Base-by-base conservation (phyloP, 92 coral and sea anemone genomes). In the Zoanthus sociatus region DNA sequence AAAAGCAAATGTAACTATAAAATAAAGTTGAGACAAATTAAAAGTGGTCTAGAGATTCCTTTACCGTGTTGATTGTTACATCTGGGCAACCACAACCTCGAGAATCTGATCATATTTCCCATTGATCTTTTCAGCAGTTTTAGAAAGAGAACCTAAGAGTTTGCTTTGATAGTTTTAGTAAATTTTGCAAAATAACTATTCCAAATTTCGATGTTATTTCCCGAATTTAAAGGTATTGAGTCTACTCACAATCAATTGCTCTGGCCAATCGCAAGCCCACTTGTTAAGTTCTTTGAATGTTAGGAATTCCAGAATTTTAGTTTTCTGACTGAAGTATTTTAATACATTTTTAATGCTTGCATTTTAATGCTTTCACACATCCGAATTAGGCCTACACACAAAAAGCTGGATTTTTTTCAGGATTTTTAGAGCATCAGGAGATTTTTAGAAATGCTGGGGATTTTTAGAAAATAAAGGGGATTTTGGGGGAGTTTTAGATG, bases 201-300 rank as follows among this genome's bases (percentile, higher is more conserved):
- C 74, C 9, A 20, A 8, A 1, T 12, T n/a, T 63, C 31, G 20
- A 6, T 14, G 31, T 61, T 61, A 30, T 46, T 64, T 66, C 8
- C 58, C 73, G 18, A 5, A 14, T 5, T 31, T 51, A 48, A n/a
- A 21, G 7, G 9, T 4, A 58, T 58, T 58, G 0, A 58, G 14
- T 58, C 17, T 17, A 13, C n/a, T 17, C 15, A 54, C 64, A 12
- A 58, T 63, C 69, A 30, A 32, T 42, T 37, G 53, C 60, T 3
- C 42, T 71, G 26, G 16, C 31, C 30, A 60, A 78, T 56, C 26
- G 70, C 37, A 61, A 33, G 83, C 26, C 70, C 33, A 78, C 33
- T 78, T n/a, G 54, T 53, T 3, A 73, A 81, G 85, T 81, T 64
- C 84, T 7, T 45, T 13, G 66, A 26, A 81, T 81, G 18, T 4